Evolutionary conservation across 2,797 vertebrate genomes (phyloP), one percentile per base, ranked within the genome.

Genomic region (Epinephelus awoara): DNA sequence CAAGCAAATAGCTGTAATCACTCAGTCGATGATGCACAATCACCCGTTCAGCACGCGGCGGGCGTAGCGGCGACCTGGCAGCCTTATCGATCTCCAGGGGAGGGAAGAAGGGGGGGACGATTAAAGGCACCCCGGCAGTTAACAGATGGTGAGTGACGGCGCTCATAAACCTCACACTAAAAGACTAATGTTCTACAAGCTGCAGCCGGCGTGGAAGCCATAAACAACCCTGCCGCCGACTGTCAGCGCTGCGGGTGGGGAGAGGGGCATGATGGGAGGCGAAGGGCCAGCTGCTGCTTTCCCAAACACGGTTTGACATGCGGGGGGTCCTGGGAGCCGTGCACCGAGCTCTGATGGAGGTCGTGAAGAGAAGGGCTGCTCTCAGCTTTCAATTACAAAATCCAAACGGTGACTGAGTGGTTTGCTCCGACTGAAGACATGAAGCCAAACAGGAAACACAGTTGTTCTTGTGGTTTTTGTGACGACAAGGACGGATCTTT

Each of bases 151-250:
- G 86, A 88, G 80, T 82, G 83, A 82, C 82, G 69, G 88, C 52
- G 57, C 84, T 89, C 85, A 70, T 84, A 79, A 90, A 88, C 83
- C 82, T 72, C 19, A 2, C 78, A 63, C 84, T 86, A 84, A 84
- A 89, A 90, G 85, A 89, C 85, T 79, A 82, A 91, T 89, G 87
- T 86, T 84, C 83, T 86, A 84, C 86, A 87, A 87, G 82, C 83
- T 56, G 77, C 79, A 84, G 85, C 59, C 57, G 25, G 62, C 40
- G 10, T 66, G 83, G 67, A 77, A 15, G 74, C 81, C 15, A 67
- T 85, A 83, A 86, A 85, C 79, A 67, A 81, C 65, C 49, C 66
- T 12, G 51, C 67, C 0, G 19, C 80, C 12, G 79, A 78, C 78
- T 84, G 89, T 81, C 78, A 75, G 64, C 73, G 14, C 68, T 1